These are phyloP conservation scores for Numida meleagris DNA, from an alignment of 2,113 vertebrate species.

Conservation along the genomic window DNA sequence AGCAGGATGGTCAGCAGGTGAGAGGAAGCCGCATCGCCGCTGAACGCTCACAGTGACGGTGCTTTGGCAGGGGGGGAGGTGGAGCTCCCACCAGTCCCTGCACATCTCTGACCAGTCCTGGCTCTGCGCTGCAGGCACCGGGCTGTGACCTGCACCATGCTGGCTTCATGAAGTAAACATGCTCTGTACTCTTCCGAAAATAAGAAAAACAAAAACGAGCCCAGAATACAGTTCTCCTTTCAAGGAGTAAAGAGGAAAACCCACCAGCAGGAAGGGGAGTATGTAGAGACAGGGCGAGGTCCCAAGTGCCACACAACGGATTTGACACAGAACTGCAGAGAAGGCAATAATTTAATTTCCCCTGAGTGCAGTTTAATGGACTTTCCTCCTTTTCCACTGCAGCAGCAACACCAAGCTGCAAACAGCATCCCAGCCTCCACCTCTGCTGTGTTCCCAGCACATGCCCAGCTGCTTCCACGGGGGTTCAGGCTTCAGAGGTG, in stretches of 20 bases:
- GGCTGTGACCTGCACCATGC: slow-evolving; percentile 24
- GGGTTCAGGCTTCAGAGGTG: neutral
- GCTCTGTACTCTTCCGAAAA: neutral
- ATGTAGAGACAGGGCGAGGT: neutral
- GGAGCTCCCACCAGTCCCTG: neutral
- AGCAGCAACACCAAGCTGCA: neutral
- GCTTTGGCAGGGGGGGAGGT: neutral
- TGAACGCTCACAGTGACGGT: neutral
- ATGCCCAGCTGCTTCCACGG: neutral
- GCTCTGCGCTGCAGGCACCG: neutral
- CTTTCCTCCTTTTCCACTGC: neutral
- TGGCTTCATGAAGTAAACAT: slow-evolving; percentile 21
- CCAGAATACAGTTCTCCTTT: neutral
- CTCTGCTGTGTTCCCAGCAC: neutral
- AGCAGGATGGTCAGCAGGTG: neutral
- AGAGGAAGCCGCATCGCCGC: neutral
- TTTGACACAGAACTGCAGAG: neutral
- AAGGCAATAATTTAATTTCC: neutral
- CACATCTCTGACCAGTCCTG: slow-evolving; percentile 28
- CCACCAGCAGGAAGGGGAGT: neutral
- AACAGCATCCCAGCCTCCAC: neutral
- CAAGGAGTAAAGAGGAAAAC: neutral
- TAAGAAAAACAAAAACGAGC: neutral
- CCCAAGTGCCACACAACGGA: neutral
- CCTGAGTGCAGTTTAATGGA: neutral